Evolutionary conservation across 2,113 vertebrate genomes (phyloP), one percentile per base, ranked within the genome.

Genomic region (Pao palembangensis): DNA sequence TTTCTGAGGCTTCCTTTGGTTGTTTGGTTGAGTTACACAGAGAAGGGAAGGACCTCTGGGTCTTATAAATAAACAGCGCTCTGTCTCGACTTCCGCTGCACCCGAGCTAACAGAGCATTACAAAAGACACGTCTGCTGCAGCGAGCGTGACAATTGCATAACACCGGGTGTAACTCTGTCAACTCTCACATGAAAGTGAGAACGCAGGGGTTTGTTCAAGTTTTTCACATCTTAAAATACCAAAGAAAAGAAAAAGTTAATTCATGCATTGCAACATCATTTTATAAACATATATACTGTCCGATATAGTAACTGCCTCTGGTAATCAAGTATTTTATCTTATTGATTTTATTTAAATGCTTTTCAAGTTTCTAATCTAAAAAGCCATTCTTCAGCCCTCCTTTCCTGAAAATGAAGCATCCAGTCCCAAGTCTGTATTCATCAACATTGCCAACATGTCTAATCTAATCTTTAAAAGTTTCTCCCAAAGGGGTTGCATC

Each of bases 41-140:
- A 58, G 61, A 56, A 62, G 65, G 77, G 61, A 83, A 84, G 81
- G 72, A 78, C 79, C 81, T 76, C 70, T 64, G 69, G 66, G 60
- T 58, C 69, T 67, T 57, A 68, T 73, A 83, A 86, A 87, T 83
- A 85, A 85, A 85, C 81, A 61, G 58, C 65, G 16, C 55, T 71
- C 2, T 38, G 34, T 38, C 34, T 38, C 34, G 47, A 79, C 81
- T 86, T 85, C 82, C 85, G 83, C 69, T 64, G 58, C 31, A 3
- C 52, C 47, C 52, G 8, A 43, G 49, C 71, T 38, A 71, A 38
- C 48, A 18, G 43, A 69, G 61, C 56, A 28, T 56, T 58, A 64
- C 59, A 75, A 69, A 44, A 63, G 58, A 10, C 19, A 50, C 0
- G 51, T 71, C 68, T 59, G 51, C 71, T 18, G 55, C 31, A 8